phyloP scores from a whole-genome alignment of 2,797 vertebrate genomes.

The Gallinago nigripennis region DNA sequence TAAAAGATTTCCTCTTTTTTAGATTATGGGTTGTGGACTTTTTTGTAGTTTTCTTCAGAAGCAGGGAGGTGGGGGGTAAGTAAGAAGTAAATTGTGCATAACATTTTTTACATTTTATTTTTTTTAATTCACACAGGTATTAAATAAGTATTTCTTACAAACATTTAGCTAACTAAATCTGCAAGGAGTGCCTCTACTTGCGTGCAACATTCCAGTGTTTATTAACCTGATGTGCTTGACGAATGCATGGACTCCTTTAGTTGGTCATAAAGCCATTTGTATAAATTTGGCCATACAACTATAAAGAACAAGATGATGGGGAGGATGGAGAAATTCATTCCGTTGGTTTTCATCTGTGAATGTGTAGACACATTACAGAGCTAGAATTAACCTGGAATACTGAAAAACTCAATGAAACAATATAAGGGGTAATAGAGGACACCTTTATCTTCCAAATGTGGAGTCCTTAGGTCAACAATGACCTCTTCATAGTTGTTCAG shows the following conservation, averaged over 20 bases:
- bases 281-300: not conserved
- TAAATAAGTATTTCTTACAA: not conserved
- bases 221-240: not conserved
- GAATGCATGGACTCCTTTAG: not conserved
- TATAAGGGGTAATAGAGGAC: not conserved
- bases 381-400: not conserved
- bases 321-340: not conserved
- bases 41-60: not conserved
- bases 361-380: not conserved
- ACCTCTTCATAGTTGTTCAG: not conserved
- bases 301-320: not conserved
- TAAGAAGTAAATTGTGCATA: constrained; percentile 35
- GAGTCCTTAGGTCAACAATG: not conserved
- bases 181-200: not conserved
- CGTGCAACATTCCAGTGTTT: not conserved
- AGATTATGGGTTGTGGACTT: not conserved
- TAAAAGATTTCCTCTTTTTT: constrained; percentile 66
- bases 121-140: not conserved
- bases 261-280: not conserved
- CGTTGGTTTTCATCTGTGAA: not conserved
- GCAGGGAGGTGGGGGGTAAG: not conserved
- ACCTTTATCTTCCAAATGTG: not conserved
- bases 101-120: not conserved
- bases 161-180: not conserved
- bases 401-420: not conserved